phyloP scores from a whole-genome alignment of 2,888 invertebrate genomes.

The Limnephilus auricula region DNA sequence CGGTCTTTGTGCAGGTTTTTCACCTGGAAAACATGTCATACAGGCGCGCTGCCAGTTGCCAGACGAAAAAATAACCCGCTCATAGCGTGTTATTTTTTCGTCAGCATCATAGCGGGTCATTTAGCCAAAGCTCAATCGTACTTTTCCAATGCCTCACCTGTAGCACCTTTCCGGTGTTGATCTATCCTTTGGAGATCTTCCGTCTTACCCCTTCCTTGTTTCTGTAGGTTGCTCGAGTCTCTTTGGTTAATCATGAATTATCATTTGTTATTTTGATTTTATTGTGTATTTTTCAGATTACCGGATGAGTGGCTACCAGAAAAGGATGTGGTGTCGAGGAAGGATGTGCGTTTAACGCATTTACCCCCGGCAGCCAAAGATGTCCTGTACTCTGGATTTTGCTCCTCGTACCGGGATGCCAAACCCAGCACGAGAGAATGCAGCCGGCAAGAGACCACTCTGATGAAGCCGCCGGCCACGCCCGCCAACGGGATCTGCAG shows the following conservation, averaged over 20 bases:
- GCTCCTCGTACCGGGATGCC: constrained; percentile 71
- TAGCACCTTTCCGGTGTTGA: not conserved
- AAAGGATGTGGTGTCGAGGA: constrained; percentile 81
- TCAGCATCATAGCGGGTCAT: too few relatives aligned
- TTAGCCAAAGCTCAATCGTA: not conserved
- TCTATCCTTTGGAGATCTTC: not conserved
- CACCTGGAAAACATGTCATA: too few relatives aligned
- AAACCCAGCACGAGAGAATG: constrained; percentile 65
- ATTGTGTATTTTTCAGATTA: constrained; percentile 79
- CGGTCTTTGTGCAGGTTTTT: too few relatives aligned
- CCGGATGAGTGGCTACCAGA: constrained; percentile 93
- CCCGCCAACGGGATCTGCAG: constrained; percentile 59
- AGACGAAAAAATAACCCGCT: too few relatives aligned
- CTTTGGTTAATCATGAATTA: not conserved
- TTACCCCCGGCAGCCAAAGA: constrained; percentile 77
- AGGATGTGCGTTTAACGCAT: constrained; percentile 78
- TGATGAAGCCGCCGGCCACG: constrained; percentile 69
- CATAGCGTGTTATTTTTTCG: too few relatives aligned
- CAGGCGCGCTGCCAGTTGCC: too few relatives aligned
- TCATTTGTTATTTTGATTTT: constrained; percentile 38
- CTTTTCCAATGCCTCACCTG: not conserved
- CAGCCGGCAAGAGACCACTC: constrained; percentile 59
- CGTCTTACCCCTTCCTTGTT: not conserved
- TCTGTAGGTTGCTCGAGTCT: not conserved
- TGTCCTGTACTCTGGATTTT: constrained; percentile 76